A percentile compares a stretch with the other conserved stretches of the same genome.
Conservation (phyloP, 2,113 vertebrate genomes). For the Chaetorhynchus papuensis region DNA sequence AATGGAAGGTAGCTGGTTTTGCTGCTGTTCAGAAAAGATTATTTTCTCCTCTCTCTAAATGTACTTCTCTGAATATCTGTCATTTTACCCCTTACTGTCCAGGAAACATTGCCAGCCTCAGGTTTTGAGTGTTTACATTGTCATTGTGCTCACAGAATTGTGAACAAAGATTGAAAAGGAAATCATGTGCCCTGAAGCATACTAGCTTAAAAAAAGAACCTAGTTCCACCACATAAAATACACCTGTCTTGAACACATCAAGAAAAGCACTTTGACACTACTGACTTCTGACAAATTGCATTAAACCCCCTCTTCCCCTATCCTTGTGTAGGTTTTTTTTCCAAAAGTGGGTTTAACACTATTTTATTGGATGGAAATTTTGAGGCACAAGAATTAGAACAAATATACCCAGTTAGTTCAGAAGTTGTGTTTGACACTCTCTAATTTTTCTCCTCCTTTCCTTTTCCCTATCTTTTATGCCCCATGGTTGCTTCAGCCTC, state of each 20-base stretch:
- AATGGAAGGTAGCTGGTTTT: neutral
- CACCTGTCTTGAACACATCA: neutral
- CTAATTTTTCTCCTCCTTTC: neutral
- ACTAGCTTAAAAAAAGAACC: neutral
- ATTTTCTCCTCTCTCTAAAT: neutral
- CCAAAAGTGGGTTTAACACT: neutral
- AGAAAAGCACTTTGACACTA: neutral
- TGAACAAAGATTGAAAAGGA: neutral
- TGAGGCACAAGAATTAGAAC: neutral
- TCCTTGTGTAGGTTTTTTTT: neutral
- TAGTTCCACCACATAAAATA: neutral
- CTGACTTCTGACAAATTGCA: neutral
- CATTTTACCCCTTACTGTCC: neutral
- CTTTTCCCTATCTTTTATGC: neutral
- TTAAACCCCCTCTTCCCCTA: rapidly evolving
- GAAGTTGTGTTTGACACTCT: neutral
- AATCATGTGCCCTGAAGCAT: neutral
- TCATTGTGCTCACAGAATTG: neutral
- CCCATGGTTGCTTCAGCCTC: neutral
- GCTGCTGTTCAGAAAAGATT: neutral
- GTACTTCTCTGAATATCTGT: neutral
- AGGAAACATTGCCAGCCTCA: neutral
- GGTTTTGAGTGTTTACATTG: neutral
- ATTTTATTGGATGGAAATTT: neutral
- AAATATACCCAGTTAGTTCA: neutral